A percentile compares a stretch with the other conserved stretches of the same genome.
These are phyloP conservation scores for Cyclargus thomasi DNA, from an alignment of 1,140 invertebrate genomes.

Conservation along the genomic window DNA sequence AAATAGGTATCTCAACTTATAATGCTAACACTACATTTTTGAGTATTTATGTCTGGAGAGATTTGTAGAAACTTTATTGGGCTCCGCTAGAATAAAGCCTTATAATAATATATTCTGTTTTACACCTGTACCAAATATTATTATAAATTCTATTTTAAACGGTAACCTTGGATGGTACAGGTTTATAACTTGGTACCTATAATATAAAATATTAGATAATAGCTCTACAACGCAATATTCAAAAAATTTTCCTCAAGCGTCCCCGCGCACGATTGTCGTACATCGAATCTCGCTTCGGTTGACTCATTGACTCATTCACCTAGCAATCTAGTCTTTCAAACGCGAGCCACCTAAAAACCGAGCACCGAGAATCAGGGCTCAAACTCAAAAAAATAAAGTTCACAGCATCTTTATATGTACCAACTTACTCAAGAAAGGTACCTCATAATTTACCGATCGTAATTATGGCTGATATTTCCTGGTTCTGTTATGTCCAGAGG, in stretches of 20 bases:
- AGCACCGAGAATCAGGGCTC: no score
- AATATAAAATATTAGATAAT: neutral
- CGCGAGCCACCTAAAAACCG: no score
- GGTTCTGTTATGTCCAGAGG: conserved; percentile 17
- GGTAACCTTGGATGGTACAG: neutral
- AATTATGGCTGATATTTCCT: neutral
- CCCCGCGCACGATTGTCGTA: neutral
- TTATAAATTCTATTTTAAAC: neutral
- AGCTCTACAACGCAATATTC: neutral
- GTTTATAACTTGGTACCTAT: neutral
- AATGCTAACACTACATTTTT: no score
- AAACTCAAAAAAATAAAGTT: neutral
- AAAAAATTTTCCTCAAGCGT: neutral
- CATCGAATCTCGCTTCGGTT: no score
- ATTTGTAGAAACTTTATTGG: no score
- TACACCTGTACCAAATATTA: no score
- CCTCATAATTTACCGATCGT: neutral
- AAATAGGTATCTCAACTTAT: no score
- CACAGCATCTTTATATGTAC: neutral
- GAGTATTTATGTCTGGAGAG: no score
- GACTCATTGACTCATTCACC: no score
- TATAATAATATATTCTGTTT: no score
- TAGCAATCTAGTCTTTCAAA: no score
- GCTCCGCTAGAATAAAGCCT: no score
- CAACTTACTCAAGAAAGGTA: neutral